Base-by-base conservation (phyloP, 2,888 invertebrate genomes). In the Tipula vernalis region DNA sequence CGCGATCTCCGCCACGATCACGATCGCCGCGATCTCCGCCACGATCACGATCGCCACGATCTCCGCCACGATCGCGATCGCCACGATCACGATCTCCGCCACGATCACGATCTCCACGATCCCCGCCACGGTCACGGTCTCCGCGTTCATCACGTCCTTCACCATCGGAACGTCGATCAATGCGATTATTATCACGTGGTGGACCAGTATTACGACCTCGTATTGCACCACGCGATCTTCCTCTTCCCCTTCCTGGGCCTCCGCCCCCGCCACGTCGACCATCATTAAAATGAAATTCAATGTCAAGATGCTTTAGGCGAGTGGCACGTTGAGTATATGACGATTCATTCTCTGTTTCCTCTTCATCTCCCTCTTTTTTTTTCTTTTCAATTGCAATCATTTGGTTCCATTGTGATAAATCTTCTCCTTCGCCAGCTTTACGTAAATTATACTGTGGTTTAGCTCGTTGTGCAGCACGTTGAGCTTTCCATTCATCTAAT, bases 371-470 rank as follows among this genome's bases (percentile, higher is more conserved):
- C 13, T 93, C 94, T 86, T 95, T 95, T 91, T 95, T 96, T 90
- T 95, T 95, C 90, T 94, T 94, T 91, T 95, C 95, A 87, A 97
- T 93, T 90, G 95, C 94, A 89, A 96, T 95, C 94, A 97, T 96
- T 90, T 96, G 97, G 92, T 98, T 98, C 98, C 98, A 98, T 92
- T 98, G 97, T 87, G 94, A 94, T 86, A 95, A 94, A 91, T 97
- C 97, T 90, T 97, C 98, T 83, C 98, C 98, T 92, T 98, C 98
- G 41, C 98, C 98, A 87, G 98, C 96, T 92, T 98, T 98, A 87
- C 98, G 95, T 90, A 98, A 92, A 91, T 98, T 98, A 92, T 95
- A 98, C 89, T 96, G 95, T 86, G 98, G 97, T 91, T 97, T 96
- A 88, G 94, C 94, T 89, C 97, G 95, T 15, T 57, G 51, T 90